Conservation (phyloP, 2,113 vertebrate genomes). For the Cnemophilus loriae region DNA sequence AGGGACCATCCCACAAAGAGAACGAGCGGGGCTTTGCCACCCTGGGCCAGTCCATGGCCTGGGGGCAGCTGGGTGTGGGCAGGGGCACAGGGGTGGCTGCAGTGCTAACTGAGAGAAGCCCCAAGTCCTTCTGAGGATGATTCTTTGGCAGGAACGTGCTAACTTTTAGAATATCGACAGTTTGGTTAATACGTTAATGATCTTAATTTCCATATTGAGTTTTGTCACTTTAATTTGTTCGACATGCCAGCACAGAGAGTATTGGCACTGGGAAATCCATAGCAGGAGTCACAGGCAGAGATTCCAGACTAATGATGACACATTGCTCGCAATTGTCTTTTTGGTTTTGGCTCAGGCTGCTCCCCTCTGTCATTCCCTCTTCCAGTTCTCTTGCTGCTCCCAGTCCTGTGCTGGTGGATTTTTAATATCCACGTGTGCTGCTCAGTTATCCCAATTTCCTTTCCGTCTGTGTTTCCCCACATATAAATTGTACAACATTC, state of each 20-base stretch:
- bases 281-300: background rate
- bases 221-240: conserved; percentile 42
- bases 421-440: background rate
- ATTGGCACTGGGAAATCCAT: conserved; percentile 12
- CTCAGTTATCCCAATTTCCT: background rate
- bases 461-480: background rate
- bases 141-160: background rate
- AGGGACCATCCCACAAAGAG: background rate
- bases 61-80: background rate
- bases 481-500: accelerated
- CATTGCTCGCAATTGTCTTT: background rate
- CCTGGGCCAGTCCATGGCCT: background rate
- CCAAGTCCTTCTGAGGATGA: background rate
- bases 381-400: background rate
- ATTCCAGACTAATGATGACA: background rate
- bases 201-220: conserved; percentile 37
- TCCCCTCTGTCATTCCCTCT: accelerated
- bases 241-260: background rate
- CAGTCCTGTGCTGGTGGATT: background rate
- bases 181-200: conserved; percentile 54
- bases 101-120: background rate
- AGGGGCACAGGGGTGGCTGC: background rate
- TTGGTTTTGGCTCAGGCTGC: background rate
- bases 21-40: background rate
- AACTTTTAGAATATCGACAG: conserved; percentile 19